Evolutionary conservation across 2,113 vertebrate genomes (phyloP), one percentile per base, ranked within the genome.

Genomic region (Nothocercus nigrocapillus): DNA sequence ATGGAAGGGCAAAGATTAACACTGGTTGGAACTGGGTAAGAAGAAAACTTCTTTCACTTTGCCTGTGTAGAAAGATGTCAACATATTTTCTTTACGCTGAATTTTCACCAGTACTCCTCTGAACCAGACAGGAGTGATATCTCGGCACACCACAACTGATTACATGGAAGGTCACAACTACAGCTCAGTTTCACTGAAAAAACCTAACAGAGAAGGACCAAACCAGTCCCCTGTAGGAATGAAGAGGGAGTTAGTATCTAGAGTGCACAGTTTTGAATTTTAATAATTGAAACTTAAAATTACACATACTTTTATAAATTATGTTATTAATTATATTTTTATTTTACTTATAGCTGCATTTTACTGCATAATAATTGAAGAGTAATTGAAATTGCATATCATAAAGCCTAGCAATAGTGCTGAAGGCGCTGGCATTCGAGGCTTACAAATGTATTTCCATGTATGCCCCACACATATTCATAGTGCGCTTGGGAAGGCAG

Each of bases 71-170:
- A 79, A 87, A 69, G 12, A 45, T 4, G 2, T 34, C 67, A 75
- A 3, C 2, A 3, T 19, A 70, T 30, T 22, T 68, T 68, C 15
- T 89, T 73, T 36, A 19, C 20, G 34, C 30, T 22, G 24, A 89
- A 69, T 9, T 54, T 24, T 15, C 63, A 88, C 10, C 15, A 73
- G 58, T 4, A 17, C 11, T 70, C 24, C 49, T 36, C 59, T 13
- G 9, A 78, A 47, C 63, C n/a, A 64, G 20, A 59, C 2, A 79
- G 19, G 0, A 47, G 8, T 0, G 3, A 49, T 4, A 30, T n/a
- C 24, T 54, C 2, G 45, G 30, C 73, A 89, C 4, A 5, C 6
- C 62, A 62, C 80, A 87, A 22, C 20, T 69, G 47, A 53, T 36
- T 34, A n/a, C 11, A 36, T 15, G 64, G 45, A 89, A 85, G 13